Evolutionary conservation across 2,888 invertebrate genomes (phyloP), one percentile per base, ranked within the genome.

Genomic region (Heteromurus nitidus): DNA sequence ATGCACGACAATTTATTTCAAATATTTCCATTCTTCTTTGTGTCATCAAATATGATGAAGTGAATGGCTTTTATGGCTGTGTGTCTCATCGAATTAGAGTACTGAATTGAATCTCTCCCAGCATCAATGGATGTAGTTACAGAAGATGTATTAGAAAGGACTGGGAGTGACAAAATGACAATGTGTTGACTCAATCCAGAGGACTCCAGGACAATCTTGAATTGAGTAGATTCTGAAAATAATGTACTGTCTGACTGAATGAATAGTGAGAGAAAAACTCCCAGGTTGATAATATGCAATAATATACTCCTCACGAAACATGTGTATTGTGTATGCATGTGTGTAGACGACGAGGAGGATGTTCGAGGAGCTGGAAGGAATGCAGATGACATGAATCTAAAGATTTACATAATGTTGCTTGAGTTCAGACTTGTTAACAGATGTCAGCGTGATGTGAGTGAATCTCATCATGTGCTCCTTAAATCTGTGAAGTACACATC

Each of bases 371-470:
- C 65, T 75, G 74, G 74, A 65, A 75, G 60, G 76, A 68, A 76
- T 76, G 76, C 68, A 58, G 76, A 60, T 76, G 76, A 76, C 76
- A 76, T 58, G 60, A 76, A 67, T 58, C 36, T 62, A 28, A 28
- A n/a, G n/a, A n/a, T n/a, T n/a, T n/a, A 9, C 36, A 36, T 36
- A 36, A 13, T 36, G 36, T 36, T 36, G 36, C 36, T 36, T 36
- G 36, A 36, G 13, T 36, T 9, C 13, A 36, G 36, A 36, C 36
- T n/a, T n/a, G n/a, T n/a, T n/a, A n/a, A n/a, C n/a, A n/a, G n/a
- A n/a, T n/a, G n/a, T n/a, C n/a, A n/a, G n/a, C n/a, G n/a, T n/a
- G n/a, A n/a, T n/a, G n/a, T n/a, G n/a, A n/a, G n/a, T n/a, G n/a
- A n/a, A n/a, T n/a, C n/a, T n/a, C n/a, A n/a, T n/a, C n/a, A n/a